Base-by-base conservation (phyloP, 2,113 vertebrate species). In the Brienomyrus longianalis region DNA sequence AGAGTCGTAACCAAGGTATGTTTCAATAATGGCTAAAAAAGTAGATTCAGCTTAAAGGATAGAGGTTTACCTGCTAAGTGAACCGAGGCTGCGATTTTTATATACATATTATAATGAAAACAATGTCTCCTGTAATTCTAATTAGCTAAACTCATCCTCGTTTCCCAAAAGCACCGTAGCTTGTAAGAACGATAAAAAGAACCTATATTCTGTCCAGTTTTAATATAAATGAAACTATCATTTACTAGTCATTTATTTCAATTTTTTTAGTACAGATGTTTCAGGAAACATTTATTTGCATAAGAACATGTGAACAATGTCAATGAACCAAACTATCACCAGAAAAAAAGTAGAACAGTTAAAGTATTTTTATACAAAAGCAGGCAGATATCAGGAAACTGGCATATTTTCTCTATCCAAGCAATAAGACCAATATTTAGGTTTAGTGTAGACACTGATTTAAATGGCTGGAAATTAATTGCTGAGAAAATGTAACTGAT, bases 1-100 rank as follows among this genome's bases (percentile, higher is more conserved):
- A 96, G 97, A 91, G 96, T 99, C 17, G 59, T 95, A 86, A 99
- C 98, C 88, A 98, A 97, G 97, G 98, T 99, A 93, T 91, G 93
- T n/a, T 23, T 51, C 21, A 88, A 43, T 59, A 66, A 21, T 43
- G 39, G 43, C 23, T 83, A 83, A 47, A 39, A 74, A 35, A 2
- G 3, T 43, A 3, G 74, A 39, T 39, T 39, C 74, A 43, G 3
- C 17, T 17, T 80, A 80, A 39, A 19, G 35, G 35, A 62, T 10
- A 9, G 23, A 66, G n/a, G 56, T 62, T 62, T 62, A n/a, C 56
- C 7, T 62, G 21, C 56, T n/a, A 62, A 62, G 56, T 23, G 56
- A 62, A 62, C 56, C 6, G 9, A n/a, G 56, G n/a, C 8, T 5
- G 52, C 1, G 19, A 19, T 66, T 66, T 66, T 66, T 10, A n/a